These are phyloP conservation scores for Epinotia ramella DNA, from an alignment of 2,888 invertebrate genomes.

Conservation along the genomic window DNA sequence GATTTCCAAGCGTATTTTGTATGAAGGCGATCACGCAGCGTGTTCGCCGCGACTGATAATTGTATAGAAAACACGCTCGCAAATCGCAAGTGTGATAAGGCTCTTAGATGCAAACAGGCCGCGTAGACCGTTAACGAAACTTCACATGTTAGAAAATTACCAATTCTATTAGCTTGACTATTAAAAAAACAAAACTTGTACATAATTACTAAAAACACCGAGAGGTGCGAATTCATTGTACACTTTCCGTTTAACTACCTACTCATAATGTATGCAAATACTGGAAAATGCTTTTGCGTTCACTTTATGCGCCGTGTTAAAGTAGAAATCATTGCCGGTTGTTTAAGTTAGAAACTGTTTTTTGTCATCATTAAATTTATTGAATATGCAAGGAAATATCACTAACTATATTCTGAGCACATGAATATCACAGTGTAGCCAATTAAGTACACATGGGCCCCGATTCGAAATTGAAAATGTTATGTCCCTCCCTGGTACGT, in stretches of 20 bases:
- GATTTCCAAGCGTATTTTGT: too few species aligned
- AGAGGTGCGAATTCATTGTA: conserved; percentile 28
- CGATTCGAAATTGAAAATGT: too few species aligned
- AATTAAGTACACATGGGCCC: too few species aligned
- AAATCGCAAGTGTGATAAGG: too few species aligned
- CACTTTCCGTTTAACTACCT: conserved; percentile 22
- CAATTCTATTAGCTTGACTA: conserved; percentile 18
- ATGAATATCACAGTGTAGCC: neutral
- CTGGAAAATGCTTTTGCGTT: conserved; percentile 23
- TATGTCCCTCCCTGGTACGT: too few species aligned
- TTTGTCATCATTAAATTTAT: conserved; percentile 26
- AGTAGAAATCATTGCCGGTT: conserved; percentile 31
- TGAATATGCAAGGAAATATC: conserved; percentile 16
- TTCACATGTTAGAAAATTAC: conserved; percentile 13
- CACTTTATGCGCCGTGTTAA: conserved; percentile 24
- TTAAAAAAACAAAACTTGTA: conserved; percentile 25
- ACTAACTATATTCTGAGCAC: neutral
- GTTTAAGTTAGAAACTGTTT: conserved; percentile 34
- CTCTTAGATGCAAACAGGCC: neutral
- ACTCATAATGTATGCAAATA: conserved; percentile 32
- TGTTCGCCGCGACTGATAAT: too few species aligned
- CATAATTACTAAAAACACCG: conserved; percentile 23
- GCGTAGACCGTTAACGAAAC: conserved; percentile 5
- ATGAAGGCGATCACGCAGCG: too few species aligned
- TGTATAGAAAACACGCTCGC: too few species aligned